Evolutionary conservation across 1,140 invertebrate genomes (phyloP), one percentile per base, ranked within the genome.

Genomic region (Gonioctena quinquepunctata): DNA sequence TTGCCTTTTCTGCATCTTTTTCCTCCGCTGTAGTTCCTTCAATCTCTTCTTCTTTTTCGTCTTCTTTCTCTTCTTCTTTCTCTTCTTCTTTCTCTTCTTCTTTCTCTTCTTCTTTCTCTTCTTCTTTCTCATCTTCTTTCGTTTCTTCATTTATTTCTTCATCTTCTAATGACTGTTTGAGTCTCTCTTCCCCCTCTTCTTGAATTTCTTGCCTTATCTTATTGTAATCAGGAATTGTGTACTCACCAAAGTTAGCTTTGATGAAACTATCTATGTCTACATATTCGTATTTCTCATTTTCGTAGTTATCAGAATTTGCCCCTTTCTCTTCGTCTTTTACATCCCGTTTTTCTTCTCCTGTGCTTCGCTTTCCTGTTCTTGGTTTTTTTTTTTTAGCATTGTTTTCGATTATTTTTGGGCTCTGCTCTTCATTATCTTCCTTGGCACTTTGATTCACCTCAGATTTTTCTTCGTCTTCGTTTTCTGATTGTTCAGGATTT

Each of bases 101-200:
- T 5, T 28, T 8, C 2, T 63, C 50, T 42, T 66, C 50, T 56
- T 69, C 59, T 56, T 73, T 54, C 52, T 70, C 63, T 22, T 62
- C 28, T 73, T 54, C 60, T 28, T 28, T 21, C 19, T 60, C 22
- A 0, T 4, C 25, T 7, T 21, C 22, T 42, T 26, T 18, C 5
- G 19, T 22, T 42, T 22, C 19, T 63, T 25, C 28, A 21, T 50
- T 11, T 42, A 59, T 59, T 8, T 49, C 23, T 69, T 62, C 19
- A 11, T 18, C 33, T 52, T 52, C 23, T 50, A 8, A 3, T 13
- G 48, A 49, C 3, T 50, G 6, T 3, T 26, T 42, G 6, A 22
- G 13, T 52, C 22, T 50, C 48, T 33, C 42, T 25, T 65, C 62
- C 2, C 42, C 62, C 52, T 65, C 62, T 22, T 18, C 27, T 65